A percentile compares a stretch with the other conserved stretches of the same genome.
These are phyloP conservation scores for Lucilia cuprina DNA, from an alignment of 1,140 invertebrate species.

Conservation along the genomic window DNA sequence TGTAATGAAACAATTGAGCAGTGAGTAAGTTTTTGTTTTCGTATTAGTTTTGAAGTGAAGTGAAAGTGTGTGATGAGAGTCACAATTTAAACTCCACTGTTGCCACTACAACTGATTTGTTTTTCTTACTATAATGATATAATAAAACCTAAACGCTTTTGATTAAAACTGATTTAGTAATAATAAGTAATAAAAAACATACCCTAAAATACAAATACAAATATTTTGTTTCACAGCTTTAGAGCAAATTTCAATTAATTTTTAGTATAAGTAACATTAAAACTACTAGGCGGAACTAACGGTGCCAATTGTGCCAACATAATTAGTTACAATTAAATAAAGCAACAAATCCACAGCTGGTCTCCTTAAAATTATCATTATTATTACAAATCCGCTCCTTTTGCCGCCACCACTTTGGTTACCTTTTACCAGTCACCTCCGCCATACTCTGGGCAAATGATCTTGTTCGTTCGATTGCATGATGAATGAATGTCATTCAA, in stretches of 20 bases:
- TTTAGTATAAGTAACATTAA: neutral
- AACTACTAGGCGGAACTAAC: neutral
- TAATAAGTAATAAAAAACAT: neutral
- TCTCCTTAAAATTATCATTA: conserved; percentile 16
- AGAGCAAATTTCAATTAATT: conserved; percentile 15
- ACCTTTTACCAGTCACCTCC: conserved; percentile 23
- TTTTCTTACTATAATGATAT: neutral
- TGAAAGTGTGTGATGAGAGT: conserved; percentile 21
- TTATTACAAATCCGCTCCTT: conserved; percentile 28
- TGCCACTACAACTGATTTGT: conserved; percentile 13
- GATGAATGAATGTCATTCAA: conserved; percentile 1
- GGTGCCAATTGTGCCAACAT: neutral
- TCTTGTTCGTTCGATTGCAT: neutral
- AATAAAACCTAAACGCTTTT: neutral
- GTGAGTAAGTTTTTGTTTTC: neutral
- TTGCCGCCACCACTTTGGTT: conserved; percentile 33
- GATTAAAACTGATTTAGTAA: neutral
- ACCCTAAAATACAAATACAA: conserved; percentile 13
- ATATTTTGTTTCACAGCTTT: conserved; percentile 27
- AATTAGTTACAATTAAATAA: neutral
- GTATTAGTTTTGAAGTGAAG: neutral
- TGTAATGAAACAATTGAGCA: conserved; percentile 14
- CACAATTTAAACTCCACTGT: conserved; percentile 31
- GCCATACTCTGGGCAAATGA: neutral
- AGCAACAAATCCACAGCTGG: conserved; percentile 1